phyloP scores from a whole-genome alignment of 2,113 vertebrate genomes.

The Oenanthe oenanthe region DNA sequence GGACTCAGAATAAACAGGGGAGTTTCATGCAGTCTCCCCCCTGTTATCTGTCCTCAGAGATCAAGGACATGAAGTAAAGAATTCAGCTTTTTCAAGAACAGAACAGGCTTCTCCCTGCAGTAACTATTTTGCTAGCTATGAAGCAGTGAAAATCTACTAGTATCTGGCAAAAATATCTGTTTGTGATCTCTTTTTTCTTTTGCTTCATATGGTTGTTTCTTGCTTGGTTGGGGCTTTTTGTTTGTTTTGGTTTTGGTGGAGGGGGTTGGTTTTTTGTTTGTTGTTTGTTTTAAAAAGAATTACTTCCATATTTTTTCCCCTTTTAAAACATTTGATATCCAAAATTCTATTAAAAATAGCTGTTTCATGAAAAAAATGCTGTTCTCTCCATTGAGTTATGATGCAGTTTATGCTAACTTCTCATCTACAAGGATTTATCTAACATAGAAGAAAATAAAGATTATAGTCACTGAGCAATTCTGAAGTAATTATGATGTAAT shows the following conservation, averaged over 20 bases:
- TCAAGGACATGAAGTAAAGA: background rate
- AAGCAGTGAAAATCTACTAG: background rate
- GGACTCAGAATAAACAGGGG: background rate
- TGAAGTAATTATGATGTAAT: slow-evolving; percentile 6
- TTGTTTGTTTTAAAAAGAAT: background rate
- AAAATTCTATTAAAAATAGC: background rate
- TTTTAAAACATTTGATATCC: background rate
- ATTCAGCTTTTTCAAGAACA: background rate
- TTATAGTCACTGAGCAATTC: slow-evolving; percentile 9
- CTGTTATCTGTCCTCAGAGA: background rate
- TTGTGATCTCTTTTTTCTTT: background rate
- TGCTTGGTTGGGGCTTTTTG: background rate
- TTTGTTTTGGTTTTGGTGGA: background rate
- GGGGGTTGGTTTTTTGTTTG: too few relatives aligned
- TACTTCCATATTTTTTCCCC: background rate
- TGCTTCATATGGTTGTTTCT: background rate
- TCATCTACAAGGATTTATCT: background rate
- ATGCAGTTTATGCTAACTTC: background rate
- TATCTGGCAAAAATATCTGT: background rate
- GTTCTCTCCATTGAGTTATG: background rate
- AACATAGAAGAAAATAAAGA: slow-evolving; percentile 14
- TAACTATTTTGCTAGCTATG: background rate
- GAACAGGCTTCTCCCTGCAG: background rate
- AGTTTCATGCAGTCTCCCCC: background rate
- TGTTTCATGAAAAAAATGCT: background rate